phyloP scores from a whole-genome alignment of 2,888 invertebrate genomes.

The Cabera pusaria region DNA sequence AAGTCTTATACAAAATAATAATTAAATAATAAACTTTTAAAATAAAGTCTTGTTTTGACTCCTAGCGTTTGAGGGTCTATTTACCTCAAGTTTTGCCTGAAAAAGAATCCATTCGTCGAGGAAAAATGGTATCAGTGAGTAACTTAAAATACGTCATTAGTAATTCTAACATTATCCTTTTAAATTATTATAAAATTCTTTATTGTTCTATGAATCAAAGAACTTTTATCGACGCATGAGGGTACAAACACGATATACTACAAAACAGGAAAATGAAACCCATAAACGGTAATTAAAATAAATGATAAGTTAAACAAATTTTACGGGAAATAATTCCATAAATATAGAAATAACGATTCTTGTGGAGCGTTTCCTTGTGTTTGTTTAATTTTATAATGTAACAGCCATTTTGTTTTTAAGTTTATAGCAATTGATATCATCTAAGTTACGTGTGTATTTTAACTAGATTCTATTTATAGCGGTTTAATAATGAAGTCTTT shows the following conservation, averaged over 20 bases:
- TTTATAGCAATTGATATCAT: no score
- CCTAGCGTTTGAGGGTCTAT: not conserved
- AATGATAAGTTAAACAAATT: constrained; percentile 44
- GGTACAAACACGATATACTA: constrained; percentile 33
- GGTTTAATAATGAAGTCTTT: no score
- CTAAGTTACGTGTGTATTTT: no score
- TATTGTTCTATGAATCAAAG: constrained; percentile 23
- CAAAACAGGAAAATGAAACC: constrained; percentile 47
- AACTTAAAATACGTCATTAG: constrained; percentile 11
- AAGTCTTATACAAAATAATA: no score
- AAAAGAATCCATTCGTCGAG: constrained; percentile 3
- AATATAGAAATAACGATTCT: constrained; percentile 40
- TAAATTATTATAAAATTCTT: constrained; percentile 9
- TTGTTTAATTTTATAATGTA: constrained; percentile 8
- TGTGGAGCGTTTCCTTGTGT: constrained; percentile 36
- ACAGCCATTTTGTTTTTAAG: constrained; percentile 19
- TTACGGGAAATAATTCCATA: constrained; percentile 48
- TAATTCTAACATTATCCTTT: constrained; percentile 15
- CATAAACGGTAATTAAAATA: constrained; percentile 36
- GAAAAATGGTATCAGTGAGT: constrained; percentile 15
- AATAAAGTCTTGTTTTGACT: constrained; percentile 6
- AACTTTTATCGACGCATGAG: constrained; percentile 17
- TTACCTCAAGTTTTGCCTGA: constrained; percentile 8
- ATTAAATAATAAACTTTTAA: no score
- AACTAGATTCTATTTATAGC: no score